Percentiles rank a stretch among this genome's conserved stretches.
Conservation (phyloP, 2,797 vertebrate genomes). For the Esox masquinongy region DNA sequence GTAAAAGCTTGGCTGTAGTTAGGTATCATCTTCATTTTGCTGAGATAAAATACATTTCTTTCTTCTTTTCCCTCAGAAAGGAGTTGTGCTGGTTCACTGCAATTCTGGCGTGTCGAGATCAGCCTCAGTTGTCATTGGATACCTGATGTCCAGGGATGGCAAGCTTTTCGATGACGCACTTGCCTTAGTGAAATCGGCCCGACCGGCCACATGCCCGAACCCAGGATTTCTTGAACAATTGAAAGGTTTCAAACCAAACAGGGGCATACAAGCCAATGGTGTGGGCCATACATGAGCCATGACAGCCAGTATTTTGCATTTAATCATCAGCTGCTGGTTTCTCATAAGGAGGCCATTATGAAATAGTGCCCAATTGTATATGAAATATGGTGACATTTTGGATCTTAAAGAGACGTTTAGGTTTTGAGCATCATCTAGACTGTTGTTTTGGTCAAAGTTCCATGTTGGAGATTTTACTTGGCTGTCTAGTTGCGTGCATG, state of each 20-base stretch:
- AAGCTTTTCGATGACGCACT: conserved; percentile 84
- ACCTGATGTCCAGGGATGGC: conserved; percentile 86
- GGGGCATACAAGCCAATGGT: conserved; percentile 50
- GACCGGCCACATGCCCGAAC: conserved; percentile 85
- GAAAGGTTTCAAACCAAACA: conserved; percentile 72
- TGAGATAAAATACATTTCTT: neutral
- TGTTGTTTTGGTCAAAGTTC: too few relatives aligned
- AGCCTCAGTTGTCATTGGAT: conserved; percentile 85
- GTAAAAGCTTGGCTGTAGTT: neutral
- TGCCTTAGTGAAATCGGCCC: conserved; percentile 84
- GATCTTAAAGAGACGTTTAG: neutral
- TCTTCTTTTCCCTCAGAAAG: conserved; percentile 71
- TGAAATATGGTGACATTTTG: neutral
- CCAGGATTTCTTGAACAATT: conserved; percentile 91
- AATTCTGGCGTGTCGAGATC: conserved; percentile 92
- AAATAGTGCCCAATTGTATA: neutral
- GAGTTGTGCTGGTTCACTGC: conserved; percentile 90
- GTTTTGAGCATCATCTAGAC: too few relatives aligned
- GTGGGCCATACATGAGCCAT: conserved; percentile 32
- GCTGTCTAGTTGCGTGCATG: too few relatives aligned
- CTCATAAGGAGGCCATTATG: neutral
- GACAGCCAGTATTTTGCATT: neutral
- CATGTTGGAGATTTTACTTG: too few relatives aligned
- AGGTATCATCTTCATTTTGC: neutral
- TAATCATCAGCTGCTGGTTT: neutral